phyloP scores from a whole-genome alignment of 1,140 invertebrate genomes.

The Thaumatotibia leucotreta region DNA sequence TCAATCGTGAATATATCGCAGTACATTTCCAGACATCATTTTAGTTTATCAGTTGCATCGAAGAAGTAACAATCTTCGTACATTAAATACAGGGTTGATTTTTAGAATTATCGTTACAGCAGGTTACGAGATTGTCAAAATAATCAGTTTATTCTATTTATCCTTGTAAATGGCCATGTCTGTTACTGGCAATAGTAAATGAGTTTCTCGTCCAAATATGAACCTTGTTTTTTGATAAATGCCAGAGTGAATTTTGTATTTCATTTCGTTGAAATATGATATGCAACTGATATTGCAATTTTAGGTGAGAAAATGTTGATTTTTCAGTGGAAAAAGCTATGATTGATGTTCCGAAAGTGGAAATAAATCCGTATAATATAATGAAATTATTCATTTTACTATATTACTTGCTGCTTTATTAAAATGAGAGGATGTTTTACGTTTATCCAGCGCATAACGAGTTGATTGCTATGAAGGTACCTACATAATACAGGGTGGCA shows the following conservation, averaged over 20 bases:
- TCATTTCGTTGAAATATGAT: not conserved
- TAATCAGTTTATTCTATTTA: conserved; percentile 10
- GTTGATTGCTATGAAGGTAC: no score
- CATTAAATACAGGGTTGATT: not conserved
- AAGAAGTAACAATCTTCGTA: not conserved
- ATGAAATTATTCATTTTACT: no score
- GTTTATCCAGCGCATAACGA: no score
- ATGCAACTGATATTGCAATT: not conserved
- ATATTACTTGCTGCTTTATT: no score
- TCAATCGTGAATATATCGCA: not conserved
- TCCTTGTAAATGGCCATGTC: not conserved
- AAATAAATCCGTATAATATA: no score
- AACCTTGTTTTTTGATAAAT: not conserved
- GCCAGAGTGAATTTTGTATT: not conserved
- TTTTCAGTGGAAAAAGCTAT: no score
- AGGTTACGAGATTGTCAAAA: not conserved
- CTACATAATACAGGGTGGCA: no score
- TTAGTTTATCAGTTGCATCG: not conserved
- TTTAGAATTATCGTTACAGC: not conserved
- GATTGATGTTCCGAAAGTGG: no score
- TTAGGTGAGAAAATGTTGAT: no score
- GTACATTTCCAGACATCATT: not conserved
- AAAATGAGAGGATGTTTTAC: no score
- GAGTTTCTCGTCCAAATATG: not conserved
- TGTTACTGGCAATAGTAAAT: conserved; percentile 8